Base-by-base conservation (phyloP, 2,797 vertebrate species). In the Acestrorhynchus altus region DNA sequence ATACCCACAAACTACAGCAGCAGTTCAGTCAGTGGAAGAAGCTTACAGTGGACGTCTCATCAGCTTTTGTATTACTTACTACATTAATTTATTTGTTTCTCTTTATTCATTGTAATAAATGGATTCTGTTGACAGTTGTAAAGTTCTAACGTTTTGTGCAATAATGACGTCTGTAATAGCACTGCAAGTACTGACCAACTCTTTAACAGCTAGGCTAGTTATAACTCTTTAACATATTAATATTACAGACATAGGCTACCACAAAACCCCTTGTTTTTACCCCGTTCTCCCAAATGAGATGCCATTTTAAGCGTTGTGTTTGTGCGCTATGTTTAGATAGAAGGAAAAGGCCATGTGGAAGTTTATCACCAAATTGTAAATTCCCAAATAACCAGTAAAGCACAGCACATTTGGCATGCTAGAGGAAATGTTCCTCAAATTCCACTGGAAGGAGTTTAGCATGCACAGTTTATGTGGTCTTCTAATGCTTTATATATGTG, bases 181-280 rank as follows among this genome's bases (percentile, higher is more conserved):
- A 35, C 68, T 64, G 26, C 22, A 65, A 42, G 42, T 39, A 77
- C 20, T 57, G 51, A 72, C n/a, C 15, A n/a, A 7, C 26, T 5
- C 35, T 70, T 35, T 70, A 70, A 54, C 35, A 51, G 31, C 12
- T 69, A 40, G 49, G 7, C n/a, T 70, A 70, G 20, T 70, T 70
- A 11, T 40, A 54, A 18, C n/a, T 15, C 49, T 39, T 35, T 70
- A 70, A 70, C 12, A 15, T 47, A 22, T 13, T 49, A 51, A 31
- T 51, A 51, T 46, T 54, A 22, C 67, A 54, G 49, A 6, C 28
- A 35, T 70, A 5, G 47, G 18, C 67, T 31, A 7, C 65, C 40
- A 66, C 63, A 44, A 49, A 47, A 51, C n/a, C 1, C 18, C 49
- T 16, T 61, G 31, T 35, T 35, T 35, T 35, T 6, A 2, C 31